Conservation (phyloP, 2,797 vertebrate genomes). For the Poecilia gillii region DNA sequence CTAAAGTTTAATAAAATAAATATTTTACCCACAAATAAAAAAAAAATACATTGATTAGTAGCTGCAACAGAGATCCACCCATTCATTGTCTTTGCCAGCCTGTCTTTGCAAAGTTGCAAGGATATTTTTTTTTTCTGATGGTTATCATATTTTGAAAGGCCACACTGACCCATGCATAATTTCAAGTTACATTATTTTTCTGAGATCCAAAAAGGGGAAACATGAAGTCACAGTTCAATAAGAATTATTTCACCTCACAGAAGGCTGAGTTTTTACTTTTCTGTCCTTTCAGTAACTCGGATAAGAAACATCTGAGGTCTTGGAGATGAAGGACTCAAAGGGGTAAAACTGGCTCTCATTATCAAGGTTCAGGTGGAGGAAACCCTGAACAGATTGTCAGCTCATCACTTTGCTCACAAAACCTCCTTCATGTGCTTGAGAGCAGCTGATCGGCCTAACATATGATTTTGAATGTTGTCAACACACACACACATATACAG, state of each 20-base stretch:
- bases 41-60: neutral
- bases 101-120: neutral
- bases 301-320: constrained; percentile 29
- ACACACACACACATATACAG: neutral
- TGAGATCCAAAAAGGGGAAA: neutral
- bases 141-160: neutral
- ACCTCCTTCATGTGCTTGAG: neutral
- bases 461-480: neutral
- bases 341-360: neutral
- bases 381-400: neutral
- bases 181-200: neutral
- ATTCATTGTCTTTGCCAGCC: neutral
- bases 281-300: constrained; percentile 14
- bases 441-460: neutral
- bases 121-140: neutral
- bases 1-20: neutral
- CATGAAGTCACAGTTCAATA: neutral
- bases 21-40: neutral
- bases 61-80: neutral
- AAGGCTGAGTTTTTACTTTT: neutral
- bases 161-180: neutral
- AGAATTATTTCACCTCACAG: neutral
- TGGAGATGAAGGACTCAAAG: constrained; percentile 33
- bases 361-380: neutral
- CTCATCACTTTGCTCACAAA: neutral